Evolutionary conservation across 2,888 invertebrate species (phyloP).

Genomic region (Philhelius pedissequus): DNA sequence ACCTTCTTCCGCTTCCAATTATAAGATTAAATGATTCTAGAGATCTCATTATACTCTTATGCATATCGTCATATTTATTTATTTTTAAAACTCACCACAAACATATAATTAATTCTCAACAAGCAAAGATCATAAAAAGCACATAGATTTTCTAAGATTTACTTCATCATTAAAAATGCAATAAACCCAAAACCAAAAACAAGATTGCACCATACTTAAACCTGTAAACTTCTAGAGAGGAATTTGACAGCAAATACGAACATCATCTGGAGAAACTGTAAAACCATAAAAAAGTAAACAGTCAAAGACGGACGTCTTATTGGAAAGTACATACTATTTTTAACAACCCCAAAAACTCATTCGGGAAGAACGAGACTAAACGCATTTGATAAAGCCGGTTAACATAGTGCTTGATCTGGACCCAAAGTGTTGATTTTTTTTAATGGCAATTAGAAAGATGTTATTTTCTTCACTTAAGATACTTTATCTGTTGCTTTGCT

Average conservation of each 20-base stretch:
- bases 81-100: not conserved
- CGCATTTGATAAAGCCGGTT: not conserved
- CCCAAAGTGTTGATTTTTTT: constrained; percentile 7
- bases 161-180: not conserved
- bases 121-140: not conserved
- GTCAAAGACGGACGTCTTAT: not conserved
- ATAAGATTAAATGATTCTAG: not conserved
- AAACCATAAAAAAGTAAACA: constrained; percentile 29
- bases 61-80: not conserved
- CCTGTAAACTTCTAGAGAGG: not conserved
- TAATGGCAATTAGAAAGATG: not conserved
- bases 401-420: not conserved
- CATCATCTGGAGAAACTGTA: not conserved
- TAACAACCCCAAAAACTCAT: too few species aligned
- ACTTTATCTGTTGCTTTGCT: constrained; percentile 15
- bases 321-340: not conserved
- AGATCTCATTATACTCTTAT: not conserved
- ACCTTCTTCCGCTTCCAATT: too few species aligned
- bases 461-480: constrained; percentile 28
- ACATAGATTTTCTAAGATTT: not conserved
- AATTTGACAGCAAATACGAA: not conserved
- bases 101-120: not conserved
- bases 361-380: not conserved
- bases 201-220: not conserved
- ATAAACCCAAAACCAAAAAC: not conserved